Conservation (phyloP, 2,113 vertebrate species). For the Laticauda laticaudata region DNA sequence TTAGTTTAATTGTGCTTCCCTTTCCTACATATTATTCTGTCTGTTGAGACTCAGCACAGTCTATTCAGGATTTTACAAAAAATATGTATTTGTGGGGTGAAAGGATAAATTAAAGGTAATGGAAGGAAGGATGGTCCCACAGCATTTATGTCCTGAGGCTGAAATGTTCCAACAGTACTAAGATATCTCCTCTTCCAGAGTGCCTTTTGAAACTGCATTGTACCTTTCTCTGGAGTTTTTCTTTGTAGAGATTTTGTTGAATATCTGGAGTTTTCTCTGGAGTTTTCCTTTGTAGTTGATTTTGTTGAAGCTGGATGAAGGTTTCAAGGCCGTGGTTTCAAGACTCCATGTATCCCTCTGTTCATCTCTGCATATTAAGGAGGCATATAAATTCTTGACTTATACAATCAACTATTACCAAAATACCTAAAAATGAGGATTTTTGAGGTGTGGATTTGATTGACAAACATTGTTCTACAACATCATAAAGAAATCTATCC, state of each 20-base stretch:
- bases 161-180: neutral
- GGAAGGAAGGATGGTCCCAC: neutral
- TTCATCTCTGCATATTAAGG: neutral
- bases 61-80: slow-evolving; percentile 9
- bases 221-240: neutral
- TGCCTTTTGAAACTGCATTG: neutral
- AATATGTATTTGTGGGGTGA: neutral
- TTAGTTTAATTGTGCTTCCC: slow-evolving; percentile 21
- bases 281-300: neutral
- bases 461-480: neutral
- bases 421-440: neutral
- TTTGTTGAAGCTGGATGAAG: neutral
- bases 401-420: neutral
- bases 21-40: slow-evolving; percentile 14
- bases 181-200: neutral
- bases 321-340: neutral
- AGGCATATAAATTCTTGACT: neutral
- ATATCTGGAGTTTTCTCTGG: neutral
- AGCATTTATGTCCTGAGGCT: neutral
- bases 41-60: slow-evolving; percentile 21
- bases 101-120: slow-evolving; percentile 28
- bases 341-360: neutral
- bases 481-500: neutral
- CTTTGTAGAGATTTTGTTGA: neutral
- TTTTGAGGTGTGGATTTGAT: neutral